A percentile compares a stretch with the other conserved stretches of the same genome.
Evolutionary conservation across 1,140 invertebrate species (phyloP).

Genomic region (Drosophila sulfurigaster): DNA sequence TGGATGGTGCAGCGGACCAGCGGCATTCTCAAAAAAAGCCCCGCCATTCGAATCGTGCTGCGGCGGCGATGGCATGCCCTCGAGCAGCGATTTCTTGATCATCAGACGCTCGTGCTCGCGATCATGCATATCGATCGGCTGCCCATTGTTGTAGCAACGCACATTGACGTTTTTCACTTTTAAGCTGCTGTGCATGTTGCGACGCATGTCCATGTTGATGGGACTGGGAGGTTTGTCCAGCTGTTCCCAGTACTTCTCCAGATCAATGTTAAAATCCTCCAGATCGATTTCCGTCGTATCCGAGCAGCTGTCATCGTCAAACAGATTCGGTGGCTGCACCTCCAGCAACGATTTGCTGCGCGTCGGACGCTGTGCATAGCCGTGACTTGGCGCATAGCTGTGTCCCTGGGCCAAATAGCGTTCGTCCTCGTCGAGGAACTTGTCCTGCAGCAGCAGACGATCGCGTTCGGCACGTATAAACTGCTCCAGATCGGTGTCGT

Average conservation of each 20-base stretch:
- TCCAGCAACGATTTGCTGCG: constrained; percentile 82
- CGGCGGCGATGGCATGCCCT: constrained; percentile 82
- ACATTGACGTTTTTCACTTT: constrained; percentile 84
- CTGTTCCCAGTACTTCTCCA: constrained; percentile 84
- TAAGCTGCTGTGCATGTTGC: constrained; percentile 82
- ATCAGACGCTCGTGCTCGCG: constrained; percentile 82
- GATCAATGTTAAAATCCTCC: constrained; percentile 84
- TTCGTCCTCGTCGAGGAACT: constrained; percentile 84
- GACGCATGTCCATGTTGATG: constrained; percentile 83
- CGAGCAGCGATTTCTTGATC: constrained; percentile 81
- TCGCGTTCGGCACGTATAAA: constrained; percentile 81
- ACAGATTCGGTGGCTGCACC: constrained; percentile 76
- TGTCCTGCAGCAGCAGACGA: constrained; percentile 77
- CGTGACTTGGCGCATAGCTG: constrained; percentile 26
- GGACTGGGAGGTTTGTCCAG: constrained; percentile 83
- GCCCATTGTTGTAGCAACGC: constrained; percentile 82
- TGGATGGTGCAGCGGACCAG: constrained; percentile 55
- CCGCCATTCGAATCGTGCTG: constrained; percentile 70
- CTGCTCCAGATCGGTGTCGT: constrained; percentile 83
- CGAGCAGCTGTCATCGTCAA: constrained; percentile 82
- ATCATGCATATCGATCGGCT: constrained; percentile 82
- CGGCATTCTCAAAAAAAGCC: constrained; percentile 80
- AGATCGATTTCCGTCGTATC: constrained; percentile 84
- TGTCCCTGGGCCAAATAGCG: constrained; percentile 60
- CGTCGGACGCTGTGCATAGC: constrained; percentile 60